A percentile compares a stretch with the other conserved stretches of the same genome.
Conservation (phyloP, 2,113 vertebrate species). For the Leptobrachium ailaonicum region DNA sequence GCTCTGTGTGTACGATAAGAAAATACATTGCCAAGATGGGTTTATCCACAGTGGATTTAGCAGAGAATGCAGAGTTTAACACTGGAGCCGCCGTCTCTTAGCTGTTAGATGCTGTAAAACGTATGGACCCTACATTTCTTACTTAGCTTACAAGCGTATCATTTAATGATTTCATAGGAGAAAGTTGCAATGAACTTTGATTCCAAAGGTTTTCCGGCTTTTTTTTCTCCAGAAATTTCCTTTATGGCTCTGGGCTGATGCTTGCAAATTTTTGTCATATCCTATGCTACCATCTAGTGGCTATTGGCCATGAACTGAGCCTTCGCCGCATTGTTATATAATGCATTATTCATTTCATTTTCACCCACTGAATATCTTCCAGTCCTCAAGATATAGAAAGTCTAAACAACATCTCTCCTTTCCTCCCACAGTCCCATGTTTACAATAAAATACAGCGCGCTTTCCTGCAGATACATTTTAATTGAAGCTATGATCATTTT, state of each 20-base stretch:
- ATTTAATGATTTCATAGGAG: slow-evolving; percentile 49
- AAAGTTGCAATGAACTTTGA: slow-evolving; percentile 50
- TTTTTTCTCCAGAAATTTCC: slow-evolving; percentile 21
- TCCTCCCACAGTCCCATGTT: too few species aligned
- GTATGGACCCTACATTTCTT: slow-evolving; percentile 44
- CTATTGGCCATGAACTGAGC: background rate
- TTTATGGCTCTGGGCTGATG: slow-evolving; percentile 1
- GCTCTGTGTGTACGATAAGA: background rate
- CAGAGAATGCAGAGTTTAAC: slow-evolving; percentile 3
- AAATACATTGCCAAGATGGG: background rate
- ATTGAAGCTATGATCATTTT: too few species aligned
- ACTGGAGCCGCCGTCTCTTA: slow-evolving; percentile 24
- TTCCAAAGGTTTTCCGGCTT: slow-evolving; percentile 42
- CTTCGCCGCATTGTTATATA: slow-evolving; percentile 1
- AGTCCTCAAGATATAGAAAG: too few species aligned
- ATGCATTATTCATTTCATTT: background rate
- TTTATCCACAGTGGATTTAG: slow-evolving; percentile 14
- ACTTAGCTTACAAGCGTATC: slow-evolving; percentile 48
- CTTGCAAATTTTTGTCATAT: slow-evolving; percentile 9
- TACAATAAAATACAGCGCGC: too few species aligned
- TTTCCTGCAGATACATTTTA: too few species aligned
- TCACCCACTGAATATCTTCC: too few species aligned
- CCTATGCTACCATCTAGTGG: slow-evolving; percentile 48
- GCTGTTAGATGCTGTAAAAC: slow-evolving; percentile 35
- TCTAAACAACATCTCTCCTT: too few species aligned